Conservation (phyloP, 2,888 invertebrate genomes). For the Tetrapedia diversipes region DNA sequence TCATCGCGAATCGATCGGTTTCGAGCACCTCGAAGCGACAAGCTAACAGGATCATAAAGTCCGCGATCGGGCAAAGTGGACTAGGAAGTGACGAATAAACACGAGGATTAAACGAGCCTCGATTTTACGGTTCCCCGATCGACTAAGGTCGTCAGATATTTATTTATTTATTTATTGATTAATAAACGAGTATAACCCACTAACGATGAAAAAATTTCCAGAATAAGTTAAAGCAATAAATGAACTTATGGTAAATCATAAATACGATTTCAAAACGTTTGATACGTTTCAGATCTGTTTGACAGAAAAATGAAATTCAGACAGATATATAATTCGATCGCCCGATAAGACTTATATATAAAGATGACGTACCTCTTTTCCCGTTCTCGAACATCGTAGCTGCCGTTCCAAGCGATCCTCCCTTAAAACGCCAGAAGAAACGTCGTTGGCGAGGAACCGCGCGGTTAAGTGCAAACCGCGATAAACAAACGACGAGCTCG, state of each 20-base stretch:
- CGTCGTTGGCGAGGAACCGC: not conserved
- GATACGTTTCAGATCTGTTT: too few species aligned
- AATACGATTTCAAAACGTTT: too few species aligned
- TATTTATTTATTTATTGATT: too few species aligned
- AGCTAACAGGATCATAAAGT: slow-evolving; percentile 4
- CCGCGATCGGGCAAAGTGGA: not conserved
- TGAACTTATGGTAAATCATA: too few species aligned
- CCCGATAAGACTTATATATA: not conserved
- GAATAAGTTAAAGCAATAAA: too few species aligned
- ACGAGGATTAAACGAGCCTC: slow-evolving; percentile 2
- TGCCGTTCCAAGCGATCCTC: slow-evolving; percentile 9
- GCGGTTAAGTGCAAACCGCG: slow-evolving; percentile 5
- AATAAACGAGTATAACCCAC: too few species aligned
- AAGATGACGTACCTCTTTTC: slow-evolving; percentile 2
- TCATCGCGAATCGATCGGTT: not conserved
- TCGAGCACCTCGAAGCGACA: not conserved
- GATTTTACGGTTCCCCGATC: slow-evolving; percentile 26
- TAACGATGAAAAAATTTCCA: too few species aligned
- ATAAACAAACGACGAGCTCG: slow-evolving; percentile 22
- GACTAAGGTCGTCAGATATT: not conserved
- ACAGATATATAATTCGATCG: not conserved
- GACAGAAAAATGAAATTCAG: too few species aligned
- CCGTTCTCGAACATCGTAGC: too few species aligned
- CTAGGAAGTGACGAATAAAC: slow-evolving; percentile 8
- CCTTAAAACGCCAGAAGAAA: too few species aligned